phyloP scores from a whole-genome alignment of 2,888 invertebrate species.

The Andrena fulva region DNA sequence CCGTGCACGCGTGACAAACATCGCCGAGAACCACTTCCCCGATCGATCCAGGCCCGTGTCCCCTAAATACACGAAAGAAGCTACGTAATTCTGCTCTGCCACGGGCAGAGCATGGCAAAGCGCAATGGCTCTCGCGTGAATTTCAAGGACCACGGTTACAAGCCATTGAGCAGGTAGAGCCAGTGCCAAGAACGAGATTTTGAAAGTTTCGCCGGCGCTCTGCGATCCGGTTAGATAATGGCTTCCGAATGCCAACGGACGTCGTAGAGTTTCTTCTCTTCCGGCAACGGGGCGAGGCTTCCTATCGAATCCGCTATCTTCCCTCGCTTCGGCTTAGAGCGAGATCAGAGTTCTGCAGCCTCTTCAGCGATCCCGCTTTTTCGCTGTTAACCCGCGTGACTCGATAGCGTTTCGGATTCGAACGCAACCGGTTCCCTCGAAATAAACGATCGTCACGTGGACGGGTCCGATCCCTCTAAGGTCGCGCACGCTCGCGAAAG shows the following conservation, averaged over 20 bases:
- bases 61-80: too few relatives aligned
- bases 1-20: not conserved
- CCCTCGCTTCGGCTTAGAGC: not conserved
- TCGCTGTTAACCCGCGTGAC: not conserved
- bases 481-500: slow-evolving; percentile 37
- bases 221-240: slow-evolving; percentile 54
- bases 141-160: slow-evolving; percentile 44
- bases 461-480: slow-evolving; percentile 34
- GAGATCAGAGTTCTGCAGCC: not conserved
- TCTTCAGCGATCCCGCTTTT: not conserved
- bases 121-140: slow-evolving; percentile 31
- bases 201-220: slow-evolving; percentile 47
- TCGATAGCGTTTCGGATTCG: slow-evolving; percentile 1
- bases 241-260: slow-evolving; percentile 44
- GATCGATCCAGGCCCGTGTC: not conserved
- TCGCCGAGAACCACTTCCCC: not conserved
- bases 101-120: slow-evolving; percentile 14
- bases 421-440: slow-evolving; percentile 8
- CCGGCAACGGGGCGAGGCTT: slow-evolving; percentile 29
- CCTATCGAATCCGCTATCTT: not conserved
- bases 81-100: not conserved
- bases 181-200: slow-evolving; percentile 58
- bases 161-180: slow-evolving; percentile 31
- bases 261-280: slow-evolving; percentile 22
- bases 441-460: slow-evolving; percentile 11